A percentile compares a stretch with the other conserved stretches of the same genome.
Evolutionary conservation across 1,140 invertebrate species (phyloP).

Genomic region (Chironomus tepperi): DNA sequence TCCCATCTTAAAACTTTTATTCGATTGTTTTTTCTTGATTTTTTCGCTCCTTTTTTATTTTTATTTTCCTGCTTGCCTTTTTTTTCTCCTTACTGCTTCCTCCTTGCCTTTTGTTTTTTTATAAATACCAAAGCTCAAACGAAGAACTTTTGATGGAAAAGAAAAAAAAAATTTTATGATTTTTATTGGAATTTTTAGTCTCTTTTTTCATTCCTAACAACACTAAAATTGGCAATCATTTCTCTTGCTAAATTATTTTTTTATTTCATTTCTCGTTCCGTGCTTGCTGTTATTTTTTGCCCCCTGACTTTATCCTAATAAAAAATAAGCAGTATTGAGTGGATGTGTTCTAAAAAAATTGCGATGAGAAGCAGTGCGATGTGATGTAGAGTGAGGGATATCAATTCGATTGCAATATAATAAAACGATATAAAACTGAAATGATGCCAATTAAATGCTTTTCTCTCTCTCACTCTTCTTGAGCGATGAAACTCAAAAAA

Average conservation of each 20-base stretch:
- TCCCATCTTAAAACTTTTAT: slow-evolving; percentile 11
- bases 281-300: too few species aligned
- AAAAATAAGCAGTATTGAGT: background rate
- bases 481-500: background rate
- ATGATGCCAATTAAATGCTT: slow-evolving; percentile 8
- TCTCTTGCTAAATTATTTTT: slow-evolving; percentile 4
- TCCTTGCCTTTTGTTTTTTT: background rate
- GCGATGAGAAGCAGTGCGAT: background rate
- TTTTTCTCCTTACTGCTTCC: background rate
- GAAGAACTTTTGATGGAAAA: background rate
- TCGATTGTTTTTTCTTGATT: slow-evolving; percentile 5
- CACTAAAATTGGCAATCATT: background rate
- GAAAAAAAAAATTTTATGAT: background rate
- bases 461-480: background rate
- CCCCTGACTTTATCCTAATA: background rate
- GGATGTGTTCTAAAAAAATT: background rate
- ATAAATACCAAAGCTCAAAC: background rate
- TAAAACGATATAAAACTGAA: background rate
- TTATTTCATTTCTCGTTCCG: background rate
- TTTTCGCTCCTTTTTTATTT: background rate
- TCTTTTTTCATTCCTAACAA: background rate
- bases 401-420: slow-evolving; percentile 7
- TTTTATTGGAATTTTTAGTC: slow-evolving; percentile 9
- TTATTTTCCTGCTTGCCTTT: too few species aligned
- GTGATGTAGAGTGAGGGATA: too few species aligned